Conservation (phyloP, 2,113 vertebrate genomes). For the Ammospiza caudacuta region DNA sequence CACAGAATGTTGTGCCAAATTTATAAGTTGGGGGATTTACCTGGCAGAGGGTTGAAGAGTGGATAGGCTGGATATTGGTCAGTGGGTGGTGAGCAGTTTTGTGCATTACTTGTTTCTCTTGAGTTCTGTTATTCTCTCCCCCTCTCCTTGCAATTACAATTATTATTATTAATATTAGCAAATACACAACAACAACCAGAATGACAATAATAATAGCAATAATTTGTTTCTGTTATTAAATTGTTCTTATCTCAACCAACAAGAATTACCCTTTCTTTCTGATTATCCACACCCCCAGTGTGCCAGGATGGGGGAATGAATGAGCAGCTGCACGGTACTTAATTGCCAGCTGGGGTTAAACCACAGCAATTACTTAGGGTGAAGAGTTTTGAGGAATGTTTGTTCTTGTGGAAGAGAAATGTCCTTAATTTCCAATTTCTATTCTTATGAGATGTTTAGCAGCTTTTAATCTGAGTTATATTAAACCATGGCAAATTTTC, state of each 20-base stretch:
- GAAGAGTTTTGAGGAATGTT: neutral
- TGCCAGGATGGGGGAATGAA: neutral
- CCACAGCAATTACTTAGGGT: neutral
- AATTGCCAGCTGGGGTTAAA: neutral
- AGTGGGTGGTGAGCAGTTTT: neutral
- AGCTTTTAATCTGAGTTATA: neutral
- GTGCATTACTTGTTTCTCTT: neutral
- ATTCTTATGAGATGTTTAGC: neutral
- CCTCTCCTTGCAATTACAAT: neutral
- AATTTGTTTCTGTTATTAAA: neutral
- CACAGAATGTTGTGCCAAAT: too few relatives aligned
- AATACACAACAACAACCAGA: neutral
- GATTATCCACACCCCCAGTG: neutral
- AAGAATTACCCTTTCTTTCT: neutral
- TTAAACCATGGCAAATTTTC: neutral
- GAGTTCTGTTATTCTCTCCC: neutral
- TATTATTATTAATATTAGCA: neutral
- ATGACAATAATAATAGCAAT: neutral
- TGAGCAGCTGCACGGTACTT: neutral
- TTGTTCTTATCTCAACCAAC: neutral
- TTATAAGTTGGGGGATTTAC: neutral
- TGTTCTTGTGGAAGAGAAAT: neutral
- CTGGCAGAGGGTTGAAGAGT: neutral
- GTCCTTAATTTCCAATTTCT: neutral
- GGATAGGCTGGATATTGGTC: accelerated